phyloP scores from a whole-genome alignment of 2,888 invertebrate genomes.

The Torymus auratus region DNA sequence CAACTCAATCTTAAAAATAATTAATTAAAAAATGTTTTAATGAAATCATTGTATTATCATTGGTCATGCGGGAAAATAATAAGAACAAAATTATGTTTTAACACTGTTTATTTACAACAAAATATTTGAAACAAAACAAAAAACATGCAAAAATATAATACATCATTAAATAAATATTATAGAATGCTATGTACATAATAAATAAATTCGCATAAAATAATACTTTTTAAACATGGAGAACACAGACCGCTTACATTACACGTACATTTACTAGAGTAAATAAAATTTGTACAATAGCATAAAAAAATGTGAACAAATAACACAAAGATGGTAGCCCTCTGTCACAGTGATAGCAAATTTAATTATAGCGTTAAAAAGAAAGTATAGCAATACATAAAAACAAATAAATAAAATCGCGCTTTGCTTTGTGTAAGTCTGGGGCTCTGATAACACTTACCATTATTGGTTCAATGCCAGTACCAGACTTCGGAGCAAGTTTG shows the following conservation, averaged over 20 bases:
- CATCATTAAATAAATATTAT: slow-evolving; percentile 40
- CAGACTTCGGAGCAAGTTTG: slow-evolving; percentile 76
- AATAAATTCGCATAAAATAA: slow-evolving; percentile 42
- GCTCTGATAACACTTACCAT: slow-evolving; percentile 88
- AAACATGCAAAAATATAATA: slow-evolving; percentile 52
- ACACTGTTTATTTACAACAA: slow-evolving; percentile 57
- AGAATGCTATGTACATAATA: slow-evolving; percentile 40
- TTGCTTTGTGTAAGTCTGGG: slow-evolving; percentile 52
- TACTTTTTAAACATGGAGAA: slow-evolving; percentile 60
- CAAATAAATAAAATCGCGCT: slow-evolving; percentile 21
- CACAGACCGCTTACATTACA: slow-evolving; percentile 26
- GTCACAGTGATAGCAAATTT: slow-evolving; percentile 56
- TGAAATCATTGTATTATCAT: too few species aligned
- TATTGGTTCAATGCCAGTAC: slow-evolving; percentile 90
- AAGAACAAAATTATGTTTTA: slow-evolving; percentile 31
- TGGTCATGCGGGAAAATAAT: slow-evolving; percentile 61
- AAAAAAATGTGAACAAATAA: slow-evolving; percentile 60
- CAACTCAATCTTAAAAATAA: too few species aligned
- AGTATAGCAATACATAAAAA: slow-evolving; percentile 21
- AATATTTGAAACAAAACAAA: slow-evolving; percentile 29
- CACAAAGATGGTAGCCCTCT: slow-evolving; percentile 14
- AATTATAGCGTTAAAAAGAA: slow-evolving; percentile 45
- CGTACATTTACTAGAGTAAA: slow-evolving; percentile 24
- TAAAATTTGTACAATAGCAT: slow-evolving; percentile 44
- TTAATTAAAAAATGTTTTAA: too few species aligned